These are phyloP conservation scores for Cydia strobilella DNA, from an alignment of 1,140 invertebrate species.

Conservation along the genomic window DNA sequence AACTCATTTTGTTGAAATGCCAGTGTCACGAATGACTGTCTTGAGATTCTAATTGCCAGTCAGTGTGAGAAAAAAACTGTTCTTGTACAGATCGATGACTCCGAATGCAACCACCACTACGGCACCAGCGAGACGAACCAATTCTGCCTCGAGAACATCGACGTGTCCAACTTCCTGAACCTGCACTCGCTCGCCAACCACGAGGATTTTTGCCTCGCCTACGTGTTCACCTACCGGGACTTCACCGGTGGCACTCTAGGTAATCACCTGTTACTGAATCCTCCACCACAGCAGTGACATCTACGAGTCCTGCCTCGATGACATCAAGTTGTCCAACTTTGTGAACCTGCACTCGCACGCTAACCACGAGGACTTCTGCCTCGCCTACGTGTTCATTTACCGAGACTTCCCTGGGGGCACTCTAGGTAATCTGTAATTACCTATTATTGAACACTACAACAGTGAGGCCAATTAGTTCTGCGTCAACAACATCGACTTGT, in stretches of 20 bases:
- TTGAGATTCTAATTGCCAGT: background rate
- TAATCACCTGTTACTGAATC: slow-evolving; percentile 38
- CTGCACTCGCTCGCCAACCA: slow-evolving; percentile 98
- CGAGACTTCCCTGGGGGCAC: slow-evolving; percentile 77
- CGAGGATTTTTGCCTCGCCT: slow-evolving; percentile 98
- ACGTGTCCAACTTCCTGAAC: slow-evolving; percentile 99
- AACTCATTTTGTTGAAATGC: too few species aligned
- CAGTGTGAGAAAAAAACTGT: background rate
- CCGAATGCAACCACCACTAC: slow-evolving; percentile 84
- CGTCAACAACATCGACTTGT: too few species aligned
- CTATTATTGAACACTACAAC: too few species aligned
- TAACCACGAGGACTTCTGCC: slow-evolving; percentile 98
- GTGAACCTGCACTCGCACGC: slow-evolving; percentile 98
- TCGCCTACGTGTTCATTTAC: slow-evolving; percentile 99
- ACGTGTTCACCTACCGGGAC: slow-evolving; percentile 98
- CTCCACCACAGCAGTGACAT: background rate
- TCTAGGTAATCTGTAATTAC: slow-evolving; percentile 10
- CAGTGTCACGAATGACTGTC: too few species aligned
- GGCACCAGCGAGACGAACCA: slow-evolving; percentile 90
- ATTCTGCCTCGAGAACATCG: slow-evolving; percentile 98
- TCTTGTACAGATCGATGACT: slow-evolving; percentile 87
- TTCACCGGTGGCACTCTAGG: slow-evolving; percentile 96
- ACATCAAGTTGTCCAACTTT: slow-evolving; percentile 99
- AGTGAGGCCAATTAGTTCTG: too few species aligned
- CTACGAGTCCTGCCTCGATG: slow-evolving; percentile 93